Evolutionary conservation across 1,140 invertebrate genomes (phyloP), one percentile per base, ranked within the genome.

Genomic region (Drosophila miranda): DNA sequence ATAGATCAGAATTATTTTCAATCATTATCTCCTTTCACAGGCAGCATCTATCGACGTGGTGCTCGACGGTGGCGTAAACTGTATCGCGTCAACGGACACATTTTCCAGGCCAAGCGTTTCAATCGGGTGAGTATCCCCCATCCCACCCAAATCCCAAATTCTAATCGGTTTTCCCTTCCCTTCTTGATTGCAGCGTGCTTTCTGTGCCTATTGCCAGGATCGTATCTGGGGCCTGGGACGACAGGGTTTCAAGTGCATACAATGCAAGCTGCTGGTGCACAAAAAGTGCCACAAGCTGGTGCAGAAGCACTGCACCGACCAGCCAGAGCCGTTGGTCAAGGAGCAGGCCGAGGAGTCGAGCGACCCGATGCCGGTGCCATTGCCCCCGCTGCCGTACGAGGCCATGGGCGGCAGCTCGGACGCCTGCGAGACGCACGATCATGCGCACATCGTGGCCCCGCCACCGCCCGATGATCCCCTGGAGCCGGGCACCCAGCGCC

Each of bases 201-300:
- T 98, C 91, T 99, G 99, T 94, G 97, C 97, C 69, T 99, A 96
- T 92, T 99, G 99, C 92, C 94, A 96, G 78, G 99, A 99, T 92
- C 95, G 98, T 11, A 99, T 99, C 78, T 99, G 99, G 99, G 99
- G 99, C 8, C 93, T 99, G 49, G 99, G 99, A 7, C 94, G 98
- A 43, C 98, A 99, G 92, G 99, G 99, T 51, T 99, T 99, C 93
- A 99, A 99, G 91, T 99, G 99, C 92, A 97, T 98, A 76, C 97
- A 98, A 91, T 99, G 99, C 93, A 99, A 99, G 91, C 92, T 99
- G 64, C 93, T 99, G 76, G 98, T 99, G 30, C 99, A 99, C 93
- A 99, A 99, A 93, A 98, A 99, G 92, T 99, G 99, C 92, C 98
- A 99, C 93, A 99, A 99, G 92, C 93, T 98, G 52, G 97, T 99